phyloP scores from a whole-genome alignment of 2,113 vertebrate species.

The Rhynchomys soricoides region DNA sequence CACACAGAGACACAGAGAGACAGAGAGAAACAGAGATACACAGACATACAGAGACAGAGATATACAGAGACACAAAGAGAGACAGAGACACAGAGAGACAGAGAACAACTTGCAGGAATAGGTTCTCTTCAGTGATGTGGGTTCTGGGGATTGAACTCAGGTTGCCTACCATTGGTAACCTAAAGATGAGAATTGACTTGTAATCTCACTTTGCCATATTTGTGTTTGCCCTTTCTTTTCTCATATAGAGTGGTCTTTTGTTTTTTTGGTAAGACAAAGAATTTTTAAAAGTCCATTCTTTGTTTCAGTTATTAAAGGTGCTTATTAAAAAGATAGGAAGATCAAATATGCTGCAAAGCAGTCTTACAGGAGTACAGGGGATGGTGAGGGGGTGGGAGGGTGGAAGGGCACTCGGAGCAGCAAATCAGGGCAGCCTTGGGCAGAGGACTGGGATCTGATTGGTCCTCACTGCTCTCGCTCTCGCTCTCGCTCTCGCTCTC shows the following conservation, averaged over 20 bases:
- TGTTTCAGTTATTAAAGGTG: not conserved
- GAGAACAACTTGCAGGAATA: too few species aligned
- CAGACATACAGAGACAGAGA: too few species aligned
- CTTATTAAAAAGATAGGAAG: slow-evolving; percentile 10
- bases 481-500: not conserved
- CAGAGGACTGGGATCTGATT: not conserved
- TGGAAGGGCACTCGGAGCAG: not conserved
- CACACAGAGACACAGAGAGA: too few species aligned
- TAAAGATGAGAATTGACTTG: slow-evolving; percentile 6
- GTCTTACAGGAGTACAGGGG: not conserved
- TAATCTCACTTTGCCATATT: not conserved
- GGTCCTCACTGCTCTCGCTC: not conserved
- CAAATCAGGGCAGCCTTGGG: not conserved
- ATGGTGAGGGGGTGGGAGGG: too few species aligned
- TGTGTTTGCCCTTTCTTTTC: not conserved
- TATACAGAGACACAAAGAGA: too few species aligned
- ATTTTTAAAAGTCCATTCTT: not conserved
- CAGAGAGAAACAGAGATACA: too few species aligned
- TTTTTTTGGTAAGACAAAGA: not conserved
- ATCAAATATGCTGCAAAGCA: not conserved
- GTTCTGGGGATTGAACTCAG: too few species aligned
- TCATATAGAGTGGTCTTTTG: not conserved
- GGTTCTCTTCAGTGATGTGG: too few species aligned
- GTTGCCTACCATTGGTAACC: not conserved
- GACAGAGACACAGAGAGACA: too few species aligned